A percentile compares a stretch with the other conserved stretches of the same genome.
Conservation (phyloP, 2,888 invertebrate species). For the Notocelia uddmanniana region DNA sequence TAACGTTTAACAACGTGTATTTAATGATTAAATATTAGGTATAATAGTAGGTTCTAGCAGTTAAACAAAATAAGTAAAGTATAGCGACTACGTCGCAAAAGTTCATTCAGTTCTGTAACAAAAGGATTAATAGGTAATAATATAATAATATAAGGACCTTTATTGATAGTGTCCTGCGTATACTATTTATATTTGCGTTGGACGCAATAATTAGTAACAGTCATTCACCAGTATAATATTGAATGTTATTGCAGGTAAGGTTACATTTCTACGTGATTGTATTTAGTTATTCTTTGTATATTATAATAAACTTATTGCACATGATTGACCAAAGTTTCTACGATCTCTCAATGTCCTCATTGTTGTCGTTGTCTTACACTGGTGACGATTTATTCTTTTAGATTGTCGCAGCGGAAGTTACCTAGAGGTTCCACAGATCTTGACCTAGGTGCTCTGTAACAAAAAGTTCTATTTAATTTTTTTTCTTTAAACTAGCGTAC, state of each 20-base stretch:
- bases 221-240: conserved; percentile 1
- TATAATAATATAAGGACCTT: neutral
- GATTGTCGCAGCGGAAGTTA: conserved; percentile 76
- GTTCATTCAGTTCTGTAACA: conserved; percentile 8
- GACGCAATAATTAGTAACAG: conserved; percentile 14
- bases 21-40: conserved; percentile 16
- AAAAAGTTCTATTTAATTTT: conserved; percentile 16
- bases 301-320: conserved; percentile 39
- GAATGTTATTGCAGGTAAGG: neutral
- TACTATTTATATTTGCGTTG: neutral
- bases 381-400: conserved; percentile 68
- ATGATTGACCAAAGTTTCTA: conserved; percentile 45
- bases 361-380: conserved; percentile 52
- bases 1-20: conserved; percentile 18
- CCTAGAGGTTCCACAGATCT: conserved; percentile 85
- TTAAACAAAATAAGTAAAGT: conserved; percentile 25
- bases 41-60: neutral
- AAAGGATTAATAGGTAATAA: conserved; percentile 9
- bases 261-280: neutral
- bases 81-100: conserved; percentile 30
- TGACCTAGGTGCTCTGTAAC: conserved; percentile 85
- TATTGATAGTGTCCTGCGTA: neutral
- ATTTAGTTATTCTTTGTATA: conserved; percentile 12
- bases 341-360: conserved; percentile 67
- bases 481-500: no score